A percentile compares a stretch with the other conserved stretches of the same genome.
These are phyloP conservation scores for Clarias macrocephalus DNA, from an alignment of 2,113 vertebrate genomes.

Conservation along the genomic window DNA sequence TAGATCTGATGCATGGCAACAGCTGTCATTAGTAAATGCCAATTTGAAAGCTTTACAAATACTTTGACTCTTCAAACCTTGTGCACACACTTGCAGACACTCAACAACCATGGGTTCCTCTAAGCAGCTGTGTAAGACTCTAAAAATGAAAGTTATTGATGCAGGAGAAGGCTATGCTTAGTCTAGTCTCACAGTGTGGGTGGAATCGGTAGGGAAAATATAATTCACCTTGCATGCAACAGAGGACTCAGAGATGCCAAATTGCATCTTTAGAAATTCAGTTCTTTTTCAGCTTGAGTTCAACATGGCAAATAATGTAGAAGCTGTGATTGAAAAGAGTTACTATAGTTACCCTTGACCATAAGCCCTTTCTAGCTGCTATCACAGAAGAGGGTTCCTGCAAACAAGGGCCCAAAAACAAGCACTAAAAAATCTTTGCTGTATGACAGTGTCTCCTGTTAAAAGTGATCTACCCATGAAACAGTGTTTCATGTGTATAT, in stretches of 20 bases:
- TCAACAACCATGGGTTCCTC: no score
- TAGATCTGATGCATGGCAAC: no score
- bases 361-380: background rate
- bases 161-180: background rate
- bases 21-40: no score
- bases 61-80: no score
- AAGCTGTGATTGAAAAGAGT: background rate
- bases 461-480: background rate
- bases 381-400: background rate
- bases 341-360: background rate
- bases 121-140: no score
- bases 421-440: background rate
- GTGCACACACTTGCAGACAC: no score
- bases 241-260: background rate
- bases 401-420: background rate
- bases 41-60: no score
- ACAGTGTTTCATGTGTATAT: background rate
- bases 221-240: background rate
- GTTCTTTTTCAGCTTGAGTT: background rate
- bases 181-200: background rate
- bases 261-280: background rate
- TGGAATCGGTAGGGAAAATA: background rate
- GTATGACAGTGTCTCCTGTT: background rate
- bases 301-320: background rate
- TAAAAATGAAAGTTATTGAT: no score